Percentiles rank a stretch among this genome's conserved stretches.
phyloP scores from a whole-genome alignment of 2,113 vertebrate species.

The Tachysurus vachellii region DNA sequence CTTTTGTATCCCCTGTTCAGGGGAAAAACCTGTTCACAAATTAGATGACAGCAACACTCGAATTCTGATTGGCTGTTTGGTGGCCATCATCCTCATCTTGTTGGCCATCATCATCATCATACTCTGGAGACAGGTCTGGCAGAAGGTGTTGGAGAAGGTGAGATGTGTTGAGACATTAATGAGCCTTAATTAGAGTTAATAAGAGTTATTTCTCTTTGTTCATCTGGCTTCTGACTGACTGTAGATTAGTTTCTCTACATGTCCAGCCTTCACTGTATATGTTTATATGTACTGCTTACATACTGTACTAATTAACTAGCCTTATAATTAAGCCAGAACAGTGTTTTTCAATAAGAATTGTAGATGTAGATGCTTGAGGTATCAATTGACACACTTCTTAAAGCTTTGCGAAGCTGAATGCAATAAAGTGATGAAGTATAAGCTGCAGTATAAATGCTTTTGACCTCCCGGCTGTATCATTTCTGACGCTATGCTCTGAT shows the following conservation, averaged over 20 bases:
- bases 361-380: neutral
- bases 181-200: neutral
- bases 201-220: neutral
- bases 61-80: conserved; percentile 93
- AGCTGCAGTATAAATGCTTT: neutral
- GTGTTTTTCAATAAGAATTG: neutral
- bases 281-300: too few species aligned
- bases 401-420: neutral
- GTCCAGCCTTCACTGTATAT: too few species aligned
- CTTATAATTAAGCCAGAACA: neutral
- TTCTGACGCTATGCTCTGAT: too few species aligned
- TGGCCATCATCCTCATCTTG: conserved; percentile 97
- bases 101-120: conserved; percentile 97
- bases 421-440: neutral
- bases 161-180: conserved; percentile 42
- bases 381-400: neutral
- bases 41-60: conserved; percentile 94
- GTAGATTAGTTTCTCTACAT: neutral
- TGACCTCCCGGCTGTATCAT: conserved; percentile 25
- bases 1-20: conserved; percentile 57
- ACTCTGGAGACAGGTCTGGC: conserved; percentile 97
- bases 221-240: neutral
- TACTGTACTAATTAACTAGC: too few species aligned
- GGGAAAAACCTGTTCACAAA: conserved; percentile 88
- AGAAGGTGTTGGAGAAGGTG: conserved; percentile 99